Evolutionary conservation across 2,888 invertebrate genomes (phyloP).

Genomic region (Clusia tigrina): DNA sequence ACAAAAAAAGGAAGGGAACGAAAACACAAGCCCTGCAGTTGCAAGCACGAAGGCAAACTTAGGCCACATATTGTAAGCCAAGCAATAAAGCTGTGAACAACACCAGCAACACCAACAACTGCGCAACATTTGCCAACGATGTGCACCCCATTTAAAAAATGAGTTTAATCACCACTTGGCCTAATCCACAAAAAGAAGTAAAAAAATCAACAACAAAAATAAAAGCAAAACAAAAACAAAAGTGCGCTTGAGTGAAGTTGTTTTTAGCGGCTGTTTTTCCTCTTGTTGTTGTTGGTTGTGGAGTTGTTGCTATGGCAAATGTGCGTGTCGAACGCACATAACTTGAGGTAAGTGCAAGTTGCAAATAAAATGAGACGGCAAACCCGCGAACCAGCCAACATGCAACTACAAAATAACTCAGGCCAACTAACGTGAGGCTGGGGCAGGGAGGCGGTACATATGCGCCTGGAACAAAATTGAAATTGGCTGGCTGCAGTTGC

Average conservation of each 20-base stretch:
- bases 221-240: not conserved
- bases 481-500: not conserved
- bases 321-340: slow-evolving; percentile 18
- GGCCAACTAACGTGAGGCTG: not conserved
- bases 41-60: not conserved
- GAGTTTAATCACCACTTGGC: slow-evolving; percentile 40
- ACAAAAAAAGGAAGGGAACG: not conserved
- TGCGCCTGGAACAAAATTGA: not conserved
- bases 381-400: too few relatives aligned
- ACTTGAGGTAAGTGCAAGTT: not conserved
- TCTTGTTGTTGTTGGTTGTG: not conserved
- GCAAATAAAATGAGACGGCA: too few relatives aligned
- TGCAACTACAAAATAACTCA: not conserved
- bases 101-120: not conserved
- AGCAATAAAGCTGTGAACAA: not conserved
- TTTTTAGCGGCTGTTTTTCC: not conserved
- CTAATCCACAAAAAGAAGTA: slow-evolving; percentile 33
- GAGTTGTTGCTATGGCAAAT: not conserved
- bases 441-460: not conserved
- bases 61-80: not conserved
- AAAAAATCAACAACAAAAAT: not conserved
- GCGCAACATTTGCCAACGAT: slow-evolving; percentile 11
- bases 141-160: slow-evolving; percentile 28
- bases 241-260: not conserved
- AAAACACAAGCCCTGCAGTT: not conserved